Percentiles rank a stretch among this genome's conserved stretches.
Evolutionary conservation across 2,888 invertebrate genomes (phyloP).

Genomic region (Aphidoletes aphidimyza): DNA sequence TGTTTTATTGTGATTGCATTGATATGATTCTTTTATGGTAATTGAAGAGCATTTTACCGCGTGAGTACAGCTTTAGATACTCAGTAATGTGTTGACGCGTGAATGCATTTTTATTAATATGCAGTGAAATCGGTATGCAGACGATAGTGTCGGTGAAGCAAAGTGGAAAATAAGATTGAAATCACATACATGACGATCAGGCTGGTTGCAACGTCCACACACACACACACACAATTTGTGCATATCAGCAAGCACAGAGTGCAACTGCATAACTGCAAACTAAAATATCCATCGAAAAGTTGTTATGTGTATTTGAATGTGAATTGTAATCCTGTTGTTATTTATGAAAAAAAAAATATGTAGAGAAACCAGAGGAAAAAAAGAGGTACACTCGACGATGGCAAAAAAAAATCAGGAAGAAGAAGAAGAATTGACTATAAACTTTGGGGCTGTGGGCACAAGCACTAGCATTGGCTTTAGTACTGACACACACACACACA

Average conservation of each 20-base stretch:
- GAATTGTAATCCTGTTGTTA: slow-evolving; percentile 52
- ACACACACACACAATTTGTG: background rate
- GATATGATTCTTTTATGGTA: background rate
- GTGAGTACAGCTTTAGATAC: background rate
- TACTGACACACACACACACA: too few relatives aligned
- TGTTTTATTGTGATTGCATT: background rate
- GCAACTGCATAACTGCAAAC: background rate
- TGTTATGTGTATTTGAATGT: slow-evolving; percentile 28
- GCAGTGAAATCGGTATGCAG: background rate
- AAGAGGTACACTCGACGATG: background rate
- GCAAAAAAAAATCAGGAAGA: background rate
- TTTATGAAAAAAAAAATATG: slow-evolving; percentile 5
- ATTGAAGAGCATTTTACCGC: background rate
- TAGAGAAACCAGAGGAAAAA: background rate
- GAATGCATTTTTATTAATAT: slow-evolving; percentile 21
- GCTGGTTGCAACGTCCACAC: background rate
- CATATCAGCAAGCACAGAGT: too few relatives aligned
- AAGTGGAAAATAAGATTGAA: background rate
- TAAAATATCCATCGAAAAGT: background rate
- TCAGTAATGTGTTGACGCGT: slow-evolving; percentile 7
- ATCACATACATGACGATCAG: too few relatives aligned
- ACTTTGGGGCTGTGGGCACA: background rate
- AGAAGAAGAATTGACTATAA: background rate
- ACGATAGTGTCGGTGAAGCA: background rate
- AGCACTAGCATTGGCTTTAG: slow-evolving; percentile 20